Conservation (phyloP, 1,140 invertebrate genomes). For the Drosophila arizonae region DNA sequence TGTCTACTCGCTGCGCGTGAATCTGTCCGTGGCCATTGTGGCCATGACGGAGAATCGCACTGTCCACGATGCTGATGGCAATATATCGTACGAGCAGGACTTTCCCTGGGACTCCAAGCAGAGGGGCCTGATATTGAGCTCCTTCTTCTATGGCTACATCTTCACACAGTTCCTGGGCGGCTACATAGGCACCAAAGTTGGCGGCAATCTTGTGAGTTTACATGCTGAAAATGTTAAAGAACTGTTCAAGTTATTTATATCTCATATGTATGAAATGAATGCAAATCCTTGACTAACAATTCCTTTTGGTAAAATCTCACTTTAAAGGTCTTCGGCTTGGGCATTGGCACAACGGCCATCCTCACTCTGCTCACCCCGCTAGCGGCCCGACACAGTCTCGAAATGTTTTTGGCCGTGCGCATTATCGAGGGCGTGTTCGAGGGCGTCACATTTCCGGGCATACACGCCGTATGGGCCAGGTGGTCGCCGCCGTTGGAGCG, state of each 20-base stretch:
- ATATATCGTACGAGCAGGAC: slow-evolving; percentile 85
- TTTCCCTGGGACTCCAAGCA: slow-evolving; percentile 92
- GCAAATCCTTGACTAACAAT: neutral
- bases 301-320: neutral
- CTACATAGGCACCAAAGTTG: slow-evolving; percentile 88
- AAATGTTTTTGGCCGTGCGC: slow-evolving; percentile 88
- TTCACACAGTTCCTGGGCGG: slow-evolving; percentile 90
- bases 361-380: slow-evolving; percentile 92
- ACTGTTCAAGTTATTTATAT: neutral
- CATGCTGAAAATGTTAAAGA: neutral
- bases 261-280: neutral
- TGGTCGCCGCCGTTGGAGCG: slow-evolving; percentile 95
- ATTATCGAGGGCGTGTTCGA: slow-evolving; percentile 95
- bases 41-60: slow-evolving; percentile 90
- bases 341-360: slow-evolving; percentile 91
- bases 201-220: slow-evolving; percentile 87
- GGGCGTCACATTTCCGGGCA: slow-evolving; percentile 95
- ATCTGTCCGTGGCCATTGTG: slow-evolving; percentile 94
- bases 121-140: slow-evolving; percentile 92
- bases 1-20: slow-evolving; percentile 93
- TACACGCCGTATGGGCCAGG: slow-evolving; percentile 93
- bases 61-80: slow-evolving; percentile 85
- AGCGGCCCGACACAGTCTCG: slow-evolving; percentile 88
- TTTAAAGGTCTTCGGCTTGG: slow-evolving; percentile 88
- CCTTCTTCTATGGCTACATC: slow-evolving; percentile 94